phyloP scores from a whole-genome alignment of 2,888 invertebrate genomes.

The Spatulosminthurus flaviceps region DNA sequence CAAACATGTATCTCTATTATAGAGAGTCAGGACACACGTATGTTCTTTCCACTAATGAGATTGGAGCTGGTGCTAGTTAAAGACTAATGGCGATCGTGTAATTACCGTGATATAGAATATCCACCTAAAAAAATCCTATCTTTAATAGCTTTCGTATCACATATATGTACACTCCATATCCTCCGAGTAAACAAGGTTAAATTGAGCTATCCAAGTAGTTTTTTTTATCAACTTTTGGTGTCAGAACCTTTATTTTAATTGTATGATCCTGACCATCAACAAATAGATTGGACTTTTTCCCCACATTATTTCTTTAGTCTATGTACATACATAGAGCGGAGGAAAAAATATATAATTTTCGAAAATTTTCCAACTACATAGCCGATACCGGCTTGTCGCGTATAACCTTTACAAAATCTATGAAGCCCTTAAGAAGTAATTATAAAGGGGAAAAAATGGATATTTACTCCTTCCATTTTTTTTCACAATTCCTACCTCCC shows the following conservation, averaged over 20 bases:
- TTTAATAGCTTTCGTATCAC: background rate
- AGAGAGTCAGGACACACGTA: no score
- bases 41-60: no score
- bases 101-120: background rate
- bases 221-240: background rate
- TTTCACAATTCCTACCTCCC: no score
- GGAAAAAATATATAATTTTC: background rate
- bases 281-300: constrained; percentile 2
- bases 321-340: background rate
- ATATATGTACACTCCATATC: no score
- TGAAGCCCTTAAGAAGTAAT: no score
- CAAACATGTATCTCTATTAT: no score
- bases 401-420: no score
- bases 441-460: no score
- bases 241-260: background rate
- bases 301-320: background rate
- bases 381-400: no score
- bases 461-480: no score
- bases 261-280: background rate
- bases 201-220: background rate
- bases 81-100: background rate
- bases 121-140: background rate
- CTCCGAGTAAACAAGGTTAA: background rate
- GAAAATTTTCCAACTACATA: background rate
- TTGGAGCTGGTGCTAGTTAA: no score